These are phyloP conservation scores for Bombus ignitus DNA, from an alignment of 1,140 invertebrate species.

Conservation along the genomic window DNA sequence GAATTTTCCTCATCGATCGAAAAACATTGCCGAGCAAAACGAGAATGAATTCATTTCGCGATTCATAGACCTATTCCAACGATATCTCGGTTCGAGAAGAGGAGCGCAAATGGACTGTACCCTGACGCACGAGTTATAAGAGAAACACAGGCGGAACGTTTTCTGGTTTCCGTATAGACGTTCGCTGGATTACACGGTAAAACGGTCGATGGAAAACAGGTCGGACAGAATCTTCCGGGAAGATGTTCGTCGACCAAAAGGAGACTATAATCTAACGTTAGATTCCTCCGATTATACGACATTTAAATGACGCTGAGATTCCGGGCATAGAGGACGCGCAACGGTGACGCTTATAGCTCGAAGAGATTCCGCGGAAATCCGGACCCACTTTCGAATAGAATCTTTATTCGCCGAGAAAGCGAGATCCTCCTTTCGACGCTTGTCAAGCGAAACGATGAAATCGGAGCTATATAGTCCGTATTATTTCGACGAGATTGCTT, in stretches of 20 bases:
- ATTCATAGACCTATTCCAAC: not conserved
- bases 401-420: not conserved
- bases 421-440: constrained; percentile 12
- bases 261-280: constrained; percentile 27
- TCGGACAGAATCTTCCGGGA: constrained; percentile 16
- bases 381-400: not conserved
- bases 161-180: not conserved
- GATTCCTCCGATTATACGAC: constrained; percentile 8
- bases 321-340: not conserved
- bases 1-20: not conserved
- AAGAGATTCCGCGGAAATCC: not conserved
- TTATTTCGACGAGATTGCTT: not conserved
- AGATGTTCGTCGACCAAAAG: constrained; percentile 35
- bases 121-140: not conserved
- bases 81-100: too few relatives aligned
- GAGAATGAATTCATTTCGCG: not conserved
- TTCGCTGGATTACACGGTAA: constrained; percentile 43
- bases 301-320: not conserved
- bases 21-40: not conserved
- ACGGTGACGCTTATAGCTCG: not conserved
- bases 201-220: constrained; percentile 8
- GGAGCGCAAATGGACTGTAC: too few relatives aligned
- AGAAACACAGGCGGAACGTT: not conserved
- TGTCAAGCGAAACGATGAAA: not conserved
- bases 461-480: not conserved